Evolutionary conservation across 1,140 invertebrate species (phyloP).

Genomic region (Lasioglossum albipes): DNA sequence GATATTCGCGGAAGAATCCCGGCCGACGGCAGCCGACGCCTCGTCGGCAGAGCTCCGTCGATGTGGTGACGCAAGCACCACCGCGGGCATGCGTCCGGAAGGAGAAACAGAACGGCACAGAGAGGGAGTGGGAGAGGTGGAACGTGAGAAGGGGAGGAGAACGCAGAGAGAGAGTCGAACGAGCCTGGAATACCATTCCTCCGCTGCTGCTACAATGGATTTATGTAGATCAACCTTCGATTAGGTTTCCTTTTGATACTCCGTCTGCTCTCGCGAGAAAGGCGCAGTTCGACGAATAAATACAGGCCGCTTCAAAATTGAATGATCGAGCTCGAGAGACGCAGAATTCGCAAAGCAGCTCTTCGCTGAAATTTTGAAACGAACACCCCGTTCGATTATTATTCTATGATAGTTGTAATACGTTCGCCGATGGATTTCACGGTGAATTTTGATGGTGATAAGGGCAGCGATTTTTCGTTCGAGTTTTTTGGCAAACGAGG

Average conservation of each 20-base stretch:
- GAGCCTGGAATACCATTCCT: neutral
- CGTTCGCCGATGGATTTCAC: too few relatives aligned
- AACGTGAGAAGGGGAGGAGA: too few relatives aligned
- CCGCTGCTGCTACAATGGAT: constrained; percentile 20
- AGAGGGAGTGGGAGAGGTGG: too few relatives aligned
- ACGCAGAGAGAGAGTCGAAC: neutral
- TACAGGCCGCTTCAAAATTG: neutral
- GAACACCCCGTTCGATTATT: too few relatives aligned
- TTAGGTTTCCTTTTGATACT: constrained; percentile 33
- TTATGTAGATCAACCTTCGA: constrained; percentile 38
- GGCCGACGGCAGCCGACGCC: too few relatives aligned
- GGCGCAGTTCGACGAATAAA: neutral
- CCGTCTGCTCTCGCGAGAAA: neutral
- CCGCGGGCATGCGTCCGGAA: constrained; percentile 1
- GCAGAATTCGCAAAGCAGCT: too few relatives aligned
- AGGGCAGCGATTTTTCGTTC: too few relatives aligned
- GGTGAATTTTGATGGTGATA: too few relatives aligned
- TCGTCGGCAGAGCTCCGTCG: too few relatives aligned
- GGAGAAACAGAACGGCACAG: neutral
- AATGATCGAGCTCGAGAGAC: neutral
- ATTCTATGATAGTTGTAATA: too few relatives aligned
- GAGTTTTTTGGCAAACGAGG: too few relatives aligned
- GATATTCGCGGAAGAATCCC: constrained; percentile 37
- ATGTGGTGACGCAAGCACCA: neutral
- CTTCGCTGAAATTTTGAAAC: too few relatives aligned